These are phyloP conservation scores for Ceuthmochares aereus DNA, from an alignment of 2,113 vertebrate genomes.

Conservation along the genomic window DNA sequence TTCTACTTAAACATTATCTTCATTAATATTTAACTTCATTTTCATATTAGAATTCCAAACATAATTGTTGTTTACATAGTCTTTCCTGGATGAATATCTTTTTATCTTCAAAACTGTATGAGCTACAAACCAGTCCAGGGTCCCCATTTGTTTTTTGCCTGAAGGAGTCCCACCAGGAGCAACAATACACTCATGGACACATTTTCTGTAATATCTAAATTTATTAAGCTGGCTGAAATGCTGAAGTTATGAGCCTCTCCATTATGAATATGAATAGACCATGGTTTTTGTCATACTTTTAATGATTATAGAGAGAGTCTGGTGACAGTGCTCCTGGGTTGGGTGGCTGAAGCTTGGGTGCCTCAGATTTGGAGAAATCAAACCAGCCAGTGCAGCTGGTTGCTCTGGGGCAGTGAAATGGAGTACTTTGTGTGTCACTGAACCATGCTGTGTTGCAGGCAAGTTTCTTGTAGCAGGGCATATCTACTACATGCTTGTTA, in stretches of 20 bases:
- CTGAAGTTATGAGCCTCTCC: not conserved
- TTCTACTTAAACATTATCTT: not conserved
- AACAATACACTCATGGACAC: not conserved
- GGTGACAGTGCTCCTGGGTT: not conserved
- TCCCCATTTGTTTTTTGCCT: not conserved
- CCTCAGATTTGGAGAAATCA: not conserved
- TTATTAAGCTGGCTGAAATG: not conserved
- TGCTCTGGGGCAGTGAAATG: not conserved
- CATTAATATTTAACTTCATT: not conserved
- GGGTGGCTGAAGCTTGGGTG: not conserved
- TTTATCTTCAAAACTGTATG: not conserved
- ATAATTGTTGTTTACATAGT: not conserved
- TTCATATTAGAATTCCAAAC: not conserved
- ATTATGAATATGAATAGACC: not conserved
- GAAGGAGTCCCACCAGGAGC: not conserved
- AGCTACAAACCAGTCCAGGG: not conserved
- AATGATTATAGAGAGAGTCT: not conserved
- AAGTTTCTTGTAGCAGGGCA: not conserved
- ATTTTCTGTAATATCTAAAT: not conserved
- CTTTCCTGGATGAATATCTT: not conserved
- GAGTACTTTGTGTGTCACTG: not conserved
- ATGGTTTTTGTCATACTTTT: not conserved
- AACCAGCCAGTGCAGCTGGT: not conserved
- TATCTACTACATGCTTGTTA: not conserved
- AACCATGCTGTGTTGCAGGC: not conserved